Percentiles rank a stretch among this genome's conserved stretches.
phyloP scores from a whole-genome alignment of 1,140 invertebrate genomes.

The Laupala kohalensis region DNA sequence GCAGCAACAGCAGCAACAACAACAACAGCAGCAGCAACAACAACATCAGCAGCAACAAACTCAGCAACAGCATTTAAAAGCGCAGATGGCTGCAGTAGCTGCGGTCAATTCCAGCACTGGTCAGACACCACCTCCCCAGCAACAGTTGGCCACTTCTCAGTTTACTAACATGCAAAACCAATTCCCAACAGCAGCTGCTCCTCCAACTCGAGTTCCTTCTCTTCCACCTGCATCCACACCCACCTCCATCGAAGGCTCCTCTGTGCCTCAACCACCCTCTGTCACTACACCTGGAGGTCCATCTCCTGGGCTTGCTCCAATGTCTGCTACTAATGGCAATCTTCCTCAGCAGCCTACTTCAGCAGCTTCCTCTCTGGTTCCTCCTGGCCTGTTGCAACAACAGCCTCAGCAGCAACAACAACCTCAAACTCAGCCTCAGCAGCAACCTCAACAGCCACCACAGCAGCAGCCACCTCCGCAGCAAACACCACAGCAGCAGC shows the following conservation, averaged over 20 bases:
- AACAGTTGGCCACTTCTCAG: constrained; percentile 3
- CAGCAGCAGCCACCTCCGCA: constrained; percentile 23
- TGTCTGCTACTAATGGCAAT: constrained; percentile 32
- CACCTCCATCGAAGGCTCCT: constrained; percentile 5
- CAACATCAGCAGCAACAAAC: constrained; percentile 17
- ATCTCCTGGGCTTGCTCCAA: constrained; percentile 42
- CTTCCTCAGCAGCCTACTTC: background rate
- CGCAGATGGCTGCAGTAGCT: constrained; percentile 19
- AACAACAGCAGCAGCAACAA: constrained; percentile 10
- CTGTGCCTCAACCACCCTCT: constrained; percentile 1
- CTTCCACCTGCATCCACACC: constrained; percentile 14
- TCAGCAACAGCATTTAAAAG: constrained; percentile 17
- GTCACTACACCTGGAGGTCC: constrained; percentile 7
- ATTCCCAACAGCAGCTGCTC: constrained; percentile 11
- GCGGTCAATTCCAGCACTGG: constrained; percentile 4
- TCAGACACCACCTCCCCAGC: background rate
- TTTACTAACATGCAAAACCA: constrained; percentile 5
- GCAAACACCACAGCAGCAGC: no score
- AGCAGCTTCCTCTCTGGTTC: constrained; percentile 3
- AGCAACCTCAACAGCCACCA: constrained; percentile 23
- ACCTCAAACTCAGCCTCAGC: constrained; percentile 24
- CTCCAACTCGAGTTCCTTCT: constrained; percentile 9
- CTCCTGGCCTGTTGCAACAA: constrained; percentile 28
- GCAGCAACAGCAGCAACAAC: constrained; percentile 19
- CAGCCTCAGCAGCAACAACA: constrained; percentile 31